Evolutionary conservation across 2,113 vertebrate genomes (phyloP), one percentile per base, ranked within the genome.

Genomic region (Rattus rattus): DNA sequence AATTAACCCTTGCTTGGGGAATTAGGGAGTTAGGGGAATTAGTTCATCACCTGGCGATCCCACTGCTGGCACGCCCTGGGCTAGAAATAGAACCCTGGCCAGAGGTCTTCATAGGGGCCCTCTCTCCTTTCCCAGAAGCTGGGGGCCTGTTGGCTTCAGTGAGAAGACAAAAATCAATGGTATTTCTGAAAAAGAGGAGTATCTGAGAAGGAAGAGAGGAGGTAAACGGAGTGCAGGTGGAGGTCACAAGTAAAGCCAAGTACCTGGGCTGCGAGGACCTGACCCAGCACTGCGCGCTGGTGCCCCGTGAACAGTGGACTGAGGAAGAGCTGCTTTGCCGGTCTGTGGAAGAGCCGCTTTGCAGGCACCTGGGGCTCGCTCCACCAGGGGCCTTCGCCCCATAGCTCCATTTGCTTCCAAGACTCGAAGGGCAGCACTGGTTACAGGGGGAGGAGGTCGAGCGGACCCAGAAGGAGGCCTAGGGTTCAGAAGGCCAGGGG

Each of bases 261-360:
- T 95, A 98, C 98, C 98, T 97, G 96, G 70, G 69, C 89, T 96
- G 10, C 92, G 79, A 43, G 86, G 67, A 11, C 96, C 86, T 33
- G 95, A 17, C 61, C 94, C 91, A 4, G 81, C 1, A 17, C 91
- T 90, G 86, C 94, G 54, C 0, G 61, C 14, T 1, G 67, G n/a
- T 61, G 73, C 95, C 28, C 1, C 90, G 0, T 61, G 72, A 39
- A 87, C 14, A 26, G 79, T 26, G 59, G 59, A 17, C 59, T 61
- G 59, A 0, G 85, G 20, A 69, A 69, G 30, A 69, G 67, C 30
- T 1, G 65, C 65, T 33, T 69, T 69, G 67, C 67, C 14, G 67
- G 67, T 33, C 67, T 69, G 30, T 0, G 86, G 24, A 39, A 47
- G 19, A 5, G 88, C 12, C 0, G 43, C 39, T 91, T 61, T 69